Evolutionary conservation across 2,888 invertebrate genomes (phyloP).

Genomic region (Micropterix aruncella): DNA sequence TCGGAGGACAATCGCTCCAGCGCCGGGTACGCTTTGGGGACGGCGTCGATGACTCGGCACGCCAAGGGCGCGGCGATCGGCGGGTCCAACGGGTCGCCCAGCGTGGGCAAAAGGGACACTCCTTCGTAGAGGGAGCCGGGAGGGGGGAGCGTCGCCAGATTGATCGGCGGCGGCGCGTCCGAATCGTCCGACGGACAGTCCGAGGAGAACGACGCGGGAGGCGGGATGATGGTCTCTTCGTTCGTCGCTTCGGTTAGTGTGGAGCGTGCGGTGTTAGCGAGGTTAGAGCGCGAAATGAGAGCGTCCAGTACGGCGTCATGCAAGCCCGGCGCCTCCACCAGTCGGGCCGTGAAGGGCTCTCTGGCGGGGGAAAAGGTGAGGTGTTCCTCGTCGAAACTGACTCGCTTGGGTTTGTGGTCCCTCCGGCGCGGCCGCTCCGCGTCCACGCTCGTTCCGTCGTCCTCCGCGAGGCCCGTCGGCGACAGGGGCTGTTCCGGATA

Average conservation of each 20-base stretch:
- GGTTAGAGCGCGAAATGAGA: neutral
- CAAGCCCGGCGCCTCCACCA: neutral
- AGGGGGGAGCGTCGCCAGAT: neutral
- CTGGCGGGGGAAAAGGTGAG: no score
- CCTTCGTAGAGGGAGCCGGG: neutral
- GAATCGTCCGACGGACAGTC: neutral
- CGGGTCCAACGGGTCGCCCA: neutral
- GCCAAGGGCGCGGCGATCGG: neutral
- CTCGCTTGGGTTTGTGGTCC: neutral
- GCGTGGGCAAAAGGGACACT: neutral
- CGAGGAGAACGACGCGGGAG: neutral
- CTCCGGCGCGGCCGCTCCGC: neutral
- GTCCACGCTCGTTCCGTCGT: neutral
- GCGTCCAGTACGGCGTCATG: neutral
- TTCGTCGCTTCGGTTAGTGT: neutral
- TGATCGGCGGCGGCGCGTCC: neutral
- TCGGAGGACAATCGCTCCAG: neutral
- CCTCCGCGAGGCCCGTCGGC: neutral
- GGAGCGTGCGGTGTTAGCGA: neutral
- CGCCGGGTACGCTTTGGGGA: neutral
- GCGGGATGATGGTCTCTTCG: neutral
- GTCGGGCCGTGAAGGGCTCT: neutral
- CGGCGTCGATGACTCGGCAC: neutral
- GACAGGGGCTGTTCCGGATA: neutral
- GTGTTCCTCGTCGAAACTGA: neutral